Base-by-base conservation (phyloP, 2,888 invertebrate species). In the Agrotis segetum region DNA sequence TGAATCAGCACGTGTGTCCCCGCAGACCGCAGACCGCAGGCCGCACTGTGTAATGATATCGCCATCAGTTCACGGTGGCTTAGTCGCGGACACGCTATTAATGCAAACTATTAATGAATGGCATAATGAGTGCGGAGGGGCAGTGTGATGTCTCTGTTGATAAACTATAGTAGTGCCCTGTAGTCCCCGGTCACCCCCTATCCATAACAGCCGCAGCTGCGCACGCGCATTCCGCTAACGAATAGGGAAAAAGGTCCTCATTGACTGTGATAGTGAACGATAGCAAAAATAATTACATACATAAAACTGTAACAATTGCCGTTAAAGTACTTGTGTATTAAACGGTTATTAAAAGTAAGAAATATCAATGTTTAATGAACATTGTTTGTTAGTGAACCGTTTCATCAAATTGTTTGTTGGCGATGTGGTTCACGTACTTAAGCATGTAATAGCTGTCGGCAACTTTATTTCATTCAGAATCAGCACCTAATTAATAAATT, bases 121-220 rank as follows among this genome's bases (percentile, higher is more conserved):
- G 2, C 49, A 47, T 50, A 62, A 71, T 71, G 50, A 56, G 4
- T 56, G 46, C 53, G 13, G 29, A 55, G 53, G 79, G 67, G 50
- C 50, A 66, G 40, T 11, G 64, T 14, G 52, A 17, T 40, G 44
- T 9, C 44, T 11, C 5, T 19, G 13, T 46, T n/a, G 19, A 53
- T 56, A 16, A 21, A 40, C 49, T 50, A 53, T 56, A 58, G 21
- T 47, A 46, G 67, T 76, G 66, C 50, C 58, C 44, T 40, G 24
- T n/a, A 40, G 16, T 19, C n/a, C 21, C 21, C 14, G 34, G 14
- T 14, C 14, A 24, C 16, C 6, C 29, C 19, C 46, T 19, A 29
- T 19, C 24, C 13, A 24, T 24, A 21, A 44, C 7, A 3, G n/a
- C 11, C 67, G 66, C 83, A 82, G 83, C 83, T 73, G 83, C 77